Conservation (phyloP, 2,888 invertebrate genomes). For the Campopleginae sp. region DNA sequence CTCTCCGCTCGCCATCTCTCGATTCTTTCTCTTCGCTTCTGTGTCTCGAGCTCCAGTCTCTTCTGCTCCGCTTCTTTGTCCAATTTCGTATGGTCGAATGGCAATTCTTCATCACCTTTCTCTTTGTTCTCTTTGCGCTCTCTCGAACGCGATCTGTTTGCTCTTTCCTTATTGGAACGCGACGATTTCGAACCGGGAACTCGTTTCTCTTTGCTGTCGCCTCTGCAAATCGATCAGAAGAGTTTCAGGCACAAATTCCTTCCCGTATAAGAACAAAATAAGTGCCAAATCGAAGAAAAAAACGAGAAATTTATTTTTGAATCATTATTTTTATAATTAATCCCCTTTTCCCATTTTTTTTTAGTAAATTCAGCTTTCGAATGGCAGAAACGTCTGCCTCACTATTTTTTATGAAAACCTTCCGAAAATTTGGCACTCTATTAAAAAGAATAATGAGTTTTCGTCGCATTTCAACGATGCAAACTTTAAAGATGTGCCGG, state of each 20-base stretch:
- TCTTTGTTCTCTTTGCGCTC: constrained; percentile 86
- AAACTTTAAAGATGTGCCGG: background rate
- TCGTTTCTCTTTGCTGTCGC: constrained; percentile 88
- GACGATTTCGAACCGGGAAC: constrained; percentile 87
- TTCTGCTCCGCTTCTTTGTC: constrained; percentile 96
- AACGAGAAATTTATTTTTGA: too few species aligned
- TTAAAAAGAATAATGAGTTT: too few species aligned
- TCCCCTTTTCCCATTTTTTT: too few species aligned
- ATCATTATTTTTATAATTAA: too few species aligned
- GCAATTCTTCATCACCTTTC: constrained; percentile 85
- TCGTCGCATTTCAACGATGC: too few species aligned
- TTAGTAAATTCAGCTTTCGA: too few species aligned
- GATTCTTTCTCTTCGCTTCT: constrained; percentile 96
- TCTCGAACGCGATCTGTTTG: constrained; percentile 86
- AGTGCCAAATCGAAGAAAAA: too few species aligned
- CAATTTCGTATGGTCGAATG: constrained; percentile 90
- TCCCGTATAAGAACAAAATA: background rate
- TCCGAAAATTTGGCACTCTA: too few species aligned
- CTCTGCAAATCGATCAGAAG: constrained; percentile 83
- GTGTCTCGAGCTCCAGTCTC: constrained; percentile 97
- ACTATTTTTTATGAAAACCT: too few species aligned
- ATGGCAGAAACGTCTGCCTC: too few species aligned
- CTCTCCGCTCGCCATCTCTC: constrained; percentile 98
- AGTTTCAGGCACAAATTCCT: background rate
- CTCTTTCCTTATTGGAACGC: constrained; percentile 83